Evolutionary conservation across 1,140 invertebrate genomes (phyloP).

Genomic region (Macrotrachela quadricornifera): DNA sequence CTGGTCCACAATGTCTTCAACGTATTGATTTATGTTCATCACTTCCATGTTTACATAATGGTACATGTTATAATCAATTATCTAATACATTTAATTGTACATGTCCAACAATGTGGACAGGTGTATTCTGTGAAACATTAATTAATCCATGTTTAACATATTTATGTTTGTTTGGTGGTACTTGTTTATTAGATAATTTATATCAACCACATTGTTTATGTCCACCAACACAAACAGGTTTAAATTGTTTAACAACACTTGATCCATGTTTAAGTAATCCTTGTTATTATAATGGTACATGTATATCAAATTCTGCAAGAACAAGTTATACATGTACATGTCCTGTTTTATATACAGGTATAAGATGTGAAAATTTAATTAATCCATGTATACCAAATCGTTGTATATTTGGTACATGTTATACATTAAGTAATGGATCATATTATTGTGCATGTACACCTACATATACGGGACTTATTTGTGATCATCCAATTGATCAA

Average conservation of each 20-base stretch:
- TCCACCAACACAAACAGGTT: conserved; percentile 11
- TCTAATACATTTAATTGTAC: conserved; percentile 43
- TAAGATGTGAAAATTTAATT: background rate
- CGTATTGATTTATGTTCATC: conserved; percentile 8
- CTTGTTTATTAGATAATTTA: too few species aligned
- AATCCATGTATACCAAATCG: background rate
- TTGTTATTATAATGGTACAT: conserved; percentile 7
- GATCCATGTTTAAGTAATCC: conserved; percentile 6
- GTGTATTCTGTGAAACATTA: conserved; percentile 44
- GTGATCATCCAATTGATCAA: conserved; percentile 6
- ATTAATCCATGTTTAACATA: background rate
- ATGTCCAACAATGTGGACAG: conserved; percentile 53
- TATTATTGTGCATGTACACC: conserved; percentile 3
- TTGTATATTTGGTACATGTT: conserved; percentile 2
- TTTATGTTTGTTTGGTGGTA: too few species aligned
- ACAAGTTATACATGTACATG: conserved; percentile 5
- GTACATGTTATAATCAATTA: conserved; percentile 11
- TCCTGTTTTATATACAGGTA: background rate
- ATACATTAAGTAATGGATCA: background rate
- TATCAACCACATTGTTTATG: background rate
- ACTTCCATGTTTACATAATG: conserved; percentile 13
- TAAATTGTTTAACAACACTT: conserved; percentile 1
- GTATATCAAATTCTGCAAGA: background rate
- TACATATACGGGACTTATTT: conserved; percentile 1
- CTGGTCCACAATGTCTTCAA: background rate